Conservation (phyloP, 2,113 vertebrate genomes). For the Dicerorhinus sumatrensis region DNA sequence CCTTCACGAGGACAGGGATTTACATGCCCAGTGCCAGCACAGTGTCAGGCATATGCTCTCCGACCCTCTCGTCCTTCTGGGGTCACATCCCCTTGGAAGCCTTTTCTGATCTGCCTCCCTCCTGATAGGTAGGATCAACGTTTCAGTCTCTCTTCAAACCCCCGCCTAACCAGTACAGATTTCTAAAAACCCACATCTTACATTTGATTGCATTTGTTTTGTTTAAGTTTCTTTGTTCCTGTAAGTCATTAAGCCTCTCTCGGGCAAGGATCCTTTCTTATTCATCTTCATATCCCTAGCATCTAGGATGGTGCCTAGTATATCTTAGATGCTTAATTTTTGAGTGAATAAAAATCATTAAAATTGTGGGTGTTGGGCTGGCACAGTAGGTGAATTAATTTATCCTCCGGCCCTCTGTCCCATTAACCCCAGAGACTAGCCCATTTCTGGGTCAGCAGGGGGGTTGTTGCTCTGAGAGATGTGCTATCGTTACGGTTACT, state of each 20-base stretch:
- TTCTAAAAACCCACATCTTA: background rate
- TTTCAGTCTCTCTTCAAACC: background rate
- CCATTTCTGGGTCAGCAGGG: background rate
- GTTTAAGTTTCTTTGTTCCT: background rate
- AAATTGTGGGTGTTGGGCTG: background rate
- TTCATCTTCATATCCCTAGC: background rate
- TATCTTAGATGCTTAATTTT: background rate
- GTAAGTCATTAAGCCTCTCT: background rate
- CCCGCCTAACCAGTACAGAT: background rate
- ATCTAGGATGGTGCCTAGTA: background rate
- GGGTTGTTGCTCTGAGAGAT: background rate
- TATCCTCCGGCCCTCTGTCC: background rate
- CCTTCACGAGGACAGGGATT: background rate
- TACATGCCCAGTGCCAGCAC: background rate
- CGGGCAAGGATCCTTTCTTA: background rate
- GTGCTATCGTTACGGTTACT: fast-evolving
- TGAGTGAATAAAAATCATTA: background rate
- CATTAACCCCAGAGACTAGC: no score
- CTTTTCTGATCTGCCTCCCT: background rate
- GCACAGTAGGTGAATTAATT: background rate
- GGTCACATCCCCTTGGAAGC: background rate
- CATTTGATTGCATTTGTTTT: background rate
- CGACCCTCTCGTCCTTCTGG: background rate
- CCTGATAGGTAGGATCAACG: background rate
- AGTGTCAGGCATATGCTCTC: no score